These are phyloP conservation scores for Cynopterus sphinx DNA, from an alignment of 2,797 vertebrate genomes.

Conservation along the genomic window DNA sequence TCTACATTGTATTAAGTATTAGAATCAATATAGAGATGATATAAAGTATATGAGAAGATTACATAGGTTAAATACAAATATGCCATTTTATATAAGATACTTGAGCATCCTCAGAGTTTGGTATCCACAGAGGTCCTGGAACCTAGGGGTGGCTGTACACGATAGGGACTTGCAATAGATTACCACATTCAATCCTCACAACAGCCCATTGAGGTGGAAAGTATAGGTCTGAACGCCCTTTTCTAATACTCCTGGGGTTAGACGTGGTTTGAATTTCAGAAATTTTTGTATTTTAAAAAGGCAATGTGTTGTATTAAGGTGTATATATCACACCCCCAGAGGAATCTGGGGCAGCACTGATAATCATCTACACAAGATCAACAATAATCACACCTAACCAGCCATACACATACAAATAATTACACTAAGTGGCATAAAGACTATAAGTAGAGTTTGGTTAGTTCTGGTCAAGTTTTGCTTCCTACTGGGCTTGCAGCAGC, in stretches of 20 bases:
- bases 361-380: neutral
- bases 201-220: neutral
- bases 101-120: neutral
- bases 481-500: neutral
- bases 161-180: neutral
- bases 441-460: neutral
- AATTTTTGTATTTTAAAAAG: neutral
- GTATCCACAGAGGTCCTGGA: neutral
- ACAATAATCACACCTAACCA: neutral
- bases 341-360: neutral
- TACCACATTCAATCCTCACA: neutral
- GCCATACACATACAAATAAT: neutral
- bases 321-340: neutral
- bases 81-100: neutral
- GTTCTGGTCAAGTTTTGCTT: neutral
- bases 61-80: neutral
- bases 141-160: neutral
- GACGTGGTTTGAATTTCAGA: neutral
- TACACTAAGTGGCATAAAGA: neutral
- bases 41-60: neutral
- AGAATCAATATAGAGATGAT: neutral
- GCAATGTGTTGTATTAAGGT: neutral
- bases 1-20: neutral
- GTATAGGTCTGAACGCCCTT: neutral
- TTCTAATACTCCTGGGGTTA: neutral